Evolutionary conservation across 2,797 vertebrate genomes (phyloP), one percentile per base, ranked within the genome.

Genomic region (Epinephelus malabaricus): DNA sequence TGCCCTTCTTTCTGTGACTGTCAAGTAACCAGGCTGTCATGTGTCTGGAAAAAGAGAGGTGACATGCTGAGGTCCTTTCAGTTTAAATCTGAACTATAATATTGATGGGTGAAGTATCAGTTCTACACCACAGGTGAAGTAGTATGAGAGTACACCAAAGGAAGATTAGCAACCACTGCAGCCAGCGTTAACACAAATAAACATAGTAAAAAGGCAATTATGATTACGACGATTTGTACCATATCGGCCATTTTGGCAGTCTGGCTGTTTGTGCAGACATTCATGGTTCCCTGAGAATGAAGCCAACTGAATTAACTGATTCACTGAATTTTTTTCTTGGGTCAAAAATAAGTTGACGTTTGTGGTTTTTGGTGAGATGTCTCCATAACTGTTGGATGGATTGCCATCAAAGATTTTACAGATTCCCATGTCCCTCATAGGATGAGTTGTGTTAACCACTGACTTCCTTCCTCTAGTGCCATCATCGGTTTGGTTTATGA

Each of bases 1-100:
- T 74, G 30, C 59, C 76, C 58, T 40, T 85, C 70, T 81, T 73
- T 84, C 72, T 88, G 71, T 84, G 83, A 88, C 76, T 82, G 76
- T 78, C 73, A 60, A 56, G 73, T 79, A 88, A 79, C 53, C 53
- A 56, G 65, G 65, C 70, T 85, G 61, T 87, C 86, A 75, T 83
- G 59, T 77, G 67, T 87, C 77, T 59, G 86, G 61, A 67, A 76
- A 65, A 83, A 69, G 45, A 86, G 59, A 83, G 55, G 60, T 82
- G 84, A 84, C 82, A 83, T 58, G 18, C 51, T n/a, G 53, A 67
- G 78, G 69, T 85, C 73, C 64, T 85, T 85, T 81, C 19, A 76
- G 78, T 83, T 84, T 69, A 88, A 69, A 34, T 78, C 59, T 61
- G 59, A 76, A 83, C 27, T 47, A 51, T 62, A 14, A 61, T 63